phyloP scores from a whole-genome alignment of 2,888 invertebrate species.

The Mystacides longicornis region DNA sequence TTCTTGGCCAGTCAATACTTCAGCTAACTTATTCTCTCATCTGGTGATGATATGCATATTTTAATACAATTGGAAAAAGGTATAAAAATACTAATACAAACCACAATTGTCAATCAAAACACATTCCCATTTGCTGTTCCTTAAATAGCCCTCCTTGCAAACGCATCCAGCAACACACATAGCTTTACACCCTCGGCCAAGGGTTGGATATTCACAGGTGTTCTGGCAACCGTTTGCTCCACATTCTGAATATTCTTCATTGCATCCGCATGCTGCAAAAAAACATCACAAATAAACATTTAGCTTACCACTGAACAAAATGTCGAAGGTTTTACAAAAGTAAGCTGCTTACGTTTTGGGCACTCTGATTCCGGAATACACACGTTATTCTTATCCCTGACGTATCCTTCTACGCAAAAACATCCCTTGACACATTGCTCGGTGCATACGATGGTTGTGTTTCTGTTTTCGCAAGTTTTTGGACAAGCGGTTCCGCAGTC shows the following conservation, averaged over 20 bases:
- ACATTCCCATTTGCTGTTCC: slow-evolving; percentile 14
- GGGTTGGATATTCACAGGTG: slow-evolving; percentile 10
- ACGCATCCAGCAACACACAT: slow-evolving; percentile 16
- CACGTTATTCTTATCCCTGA: neutral
- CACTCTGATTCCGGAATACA: slow-evolving; percentile 5
- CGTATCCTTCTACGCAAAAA: slow-evolving; percentile 6
- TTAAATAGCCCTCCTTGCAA: slow-evolving; percentile 15
- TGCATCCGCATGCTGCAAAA: neutral
- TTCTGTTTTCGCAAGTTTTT: slow-evolving; percentile 11
- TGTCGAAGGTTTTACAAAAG: too few relatives aligned
- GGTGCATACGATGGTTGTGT: neutral
- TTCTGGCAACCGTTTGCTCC: slow-evolving; percentile 15
- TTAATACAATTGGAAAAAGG: too few relatives aligned
- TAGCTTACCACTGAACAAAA: too few relatives aligned
- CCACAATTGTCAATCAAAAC: slow-evolving; percentile 12
- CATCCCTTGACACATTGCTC: slow-evolving; percentile 3
- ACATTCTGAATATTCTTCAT: slow-evolving; percentile 14
- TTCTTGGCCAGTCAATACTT: too few relatives aligned
- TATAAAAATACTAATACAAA: too few relatives aligned
- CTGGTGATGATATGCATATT: too few relatives aligned
- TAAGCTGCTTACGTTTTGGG: too few relatives aligned
- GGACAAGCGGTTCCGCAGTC: slow-evolving; percentile 14
- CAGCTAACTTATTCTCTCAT: too few relatives aligned
- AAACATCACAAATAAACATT: too few relatives aligned
- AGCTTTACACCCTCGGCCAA: slow-evolving; percentile 1